Base-by-base conservation (phyloP, 2,113 vertebrate genomes). In the Stercorarius parasiticus region DNA sequence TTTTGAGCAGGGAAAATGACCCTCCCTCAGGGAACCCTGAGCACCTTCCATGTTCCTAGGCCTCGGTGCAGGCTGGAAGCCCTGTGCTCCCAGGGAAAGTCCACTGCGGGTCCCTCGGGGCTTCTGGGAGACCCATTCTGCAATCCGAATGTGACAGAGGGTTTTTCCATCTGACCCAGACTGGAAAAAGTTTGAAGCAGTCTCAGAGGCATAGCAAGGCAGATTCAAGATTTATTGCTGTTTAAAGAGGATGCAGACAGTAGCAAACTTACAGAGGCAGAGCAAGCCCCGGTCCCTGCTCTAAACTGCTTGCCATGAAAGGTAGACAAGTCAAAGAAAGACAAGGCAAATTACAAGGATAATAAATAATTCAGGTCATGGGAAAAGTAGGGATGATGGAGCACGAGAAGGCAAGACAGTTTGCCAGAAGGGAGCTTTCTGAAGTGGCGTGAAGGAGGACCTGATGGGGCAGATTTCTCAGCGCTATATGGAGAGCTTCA, bases 91-190 rank as follows among this genome's bases (percentile, higher is more conserved):
- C 4, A 52, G 20, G 12, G 2, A 65, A 91, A 79, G 29, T 36
- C 27, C 15, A 86, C 36, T 0, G 0, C 2, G 4, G 13, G 14
- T 78, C 49, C 9, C 34, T 47, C 1, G 0, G 34, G 45, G 7
- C 2, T 91, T 87, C 56, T 93, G 62, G 53, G 36, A 77, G 84
- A 82, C 19, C 34, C 22, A 3, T 85, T 87, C 74, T 80, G 29
- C 47, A 78, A 65, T 67, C 19, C 0, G 3, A 92, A 45, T 70
- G 19, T 72, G n/a, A 64, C 55, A 90, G 38, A 72, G n/a, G 34
- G 30, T 52, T 81, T 92, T 91, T 94, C 70, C 59, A 61, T 86
- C 69, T 76, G 43, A 69, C 25, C 6, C 25, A 92, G 36, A 69
- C 56, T 14, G 34, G 89, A 67, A 43, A 79, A 80, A 47, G 9